Percentiles rank a stretch among this genome's conserved stretches.
These are phyloP conservation scores for Acanthiza pusilla DNA, from an alignment of 2,797 vertebrate genomes.

Conservation along the genomic window DNA sequence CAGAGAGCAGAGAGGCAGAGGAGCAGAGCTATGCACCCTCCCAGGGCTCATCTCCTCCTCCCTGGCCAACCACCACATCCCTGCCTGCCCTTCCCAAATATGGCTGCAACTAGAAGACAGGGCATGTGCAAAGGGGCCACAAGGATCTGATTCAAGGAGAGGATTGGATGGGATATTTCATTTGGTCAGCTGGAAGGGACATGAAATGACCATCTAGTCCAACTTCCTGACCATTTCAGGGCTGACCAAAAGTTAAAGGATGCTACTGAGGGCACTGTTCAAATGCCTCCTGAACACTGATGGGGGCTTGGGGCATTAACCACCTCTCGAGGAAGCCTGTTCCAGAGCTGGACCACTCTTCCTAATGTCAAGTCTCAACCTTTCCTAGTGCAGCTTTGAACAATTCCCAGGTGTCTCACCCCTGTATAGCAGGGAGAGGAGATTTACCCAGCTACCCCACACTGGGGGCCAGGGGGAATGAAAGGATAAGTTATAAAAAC, in stretches of 20 bases:
- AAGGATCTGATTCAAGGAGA: rapidly evolving
- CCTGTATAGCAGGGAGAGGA: background rate
- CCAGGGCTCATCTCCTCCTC: background rate
- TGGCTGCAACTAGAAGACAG: rapidly evolving
- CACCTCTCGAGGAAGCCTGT: background rate
- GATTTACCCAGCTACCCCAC: background rate
- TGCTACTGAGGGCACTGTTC: background rate
- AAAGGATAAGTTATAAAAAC: background rate
- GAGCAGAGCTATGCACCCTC: background rate
- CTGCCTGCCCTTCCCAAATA: background rate
- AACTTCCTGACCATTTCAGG: background rate
- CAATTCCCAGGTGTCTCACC: rapidly evolving
- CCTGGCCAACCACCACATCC: background rate
- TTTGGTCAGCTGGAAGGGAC: background rate
- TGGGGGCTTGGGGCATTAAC: background rate
- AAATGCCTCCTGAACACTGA: background rate
- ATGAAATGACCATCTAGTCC: background rate
- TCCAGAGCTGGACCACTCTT: background rate
- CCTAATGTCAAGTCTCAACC: background rate
- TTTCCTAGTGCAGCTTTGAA: background rate
- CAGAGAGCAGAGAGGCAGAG: background rate
- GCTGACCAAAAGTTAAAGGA: background rate
- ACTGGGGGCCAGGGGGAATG: rapidly evolving
- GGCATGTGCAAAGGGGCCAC: background rate
- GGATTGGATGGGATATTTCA: background rate